Evolutionary conservation across 2,888 invertebrate genomes (phyloP).

Genomic region (Molanna angustata): DNA sequence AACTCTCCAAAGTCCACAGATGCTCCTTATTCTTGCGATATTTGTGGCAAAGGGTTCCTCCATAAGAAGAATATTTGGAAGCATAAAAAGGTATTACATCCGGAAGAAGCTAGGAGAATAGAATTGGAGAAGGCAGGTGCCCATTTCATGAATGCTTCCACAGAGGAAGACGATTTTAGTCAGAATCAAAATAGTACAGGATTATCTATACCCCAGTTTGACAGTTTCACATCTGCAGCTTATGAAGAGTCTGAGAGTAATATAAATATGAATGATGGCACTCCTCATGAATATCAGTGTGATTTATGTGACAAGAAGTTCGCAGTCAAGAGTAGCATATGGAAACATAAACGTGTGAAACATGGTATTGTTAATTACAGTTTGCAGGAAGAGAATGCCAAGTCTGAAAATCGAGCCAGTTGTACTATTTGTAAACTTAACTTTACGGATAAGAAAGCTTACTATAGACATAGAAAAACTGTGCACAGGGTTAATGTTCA

Average conservation of each 20-base stretch:
- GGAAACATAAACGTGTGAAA: slow-evolving; percentile 54
- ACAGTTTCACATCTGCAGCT: slow-evolving; percentile 42
- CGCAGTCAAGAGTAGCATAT: slow-evolving; percentile 49
- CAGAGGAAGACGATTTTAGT: slow-evolving; percentile 49
- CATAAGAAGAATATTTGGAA: slow-evolving; percentile 57
- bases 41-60: slow-evolving; percentile 62
- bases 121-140: slow-evolving; percentile 34
- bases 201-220: slow-evolving; percentile 51
- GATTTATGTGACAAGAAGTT: slow-evolving; percentile 51
- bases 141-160: slow-evolving; percentile 41
- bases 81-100: slow-evolving; percentile 54
- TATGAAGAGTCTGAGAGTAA: slow-evolving; percentile 36
- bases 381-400: slow-evolving; percentile 34
- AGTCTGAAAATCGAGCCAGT: slow-evolving; percentile 41
- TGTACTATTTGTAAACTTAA: slow-evolving; percentile 61
- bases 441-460: slow-evolving; percentile 59
- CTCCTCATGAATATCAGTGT: slow-evolving; percentile 41
- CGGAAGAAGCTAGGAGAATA: slow-evolving; percentile 48
- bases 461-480: slow-evolving; percentile 58
- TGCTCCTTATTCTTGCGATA: slow-evolving; percentile 58
- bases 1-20: slow-evolving; percentile 47
- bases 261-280: slow-evolving; percentile 36
- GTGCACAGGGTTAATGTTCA: slow-evolving; percentile 54
- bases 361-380: slow-evolving; percentile 46
- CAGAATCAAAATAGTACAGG: slow-evolving; percentile 45